Evolutionary conservation across 1,140 invertebrate genomes (phyloP).

Genomic region (Pseudomyrmex flavicornis): DNA sequence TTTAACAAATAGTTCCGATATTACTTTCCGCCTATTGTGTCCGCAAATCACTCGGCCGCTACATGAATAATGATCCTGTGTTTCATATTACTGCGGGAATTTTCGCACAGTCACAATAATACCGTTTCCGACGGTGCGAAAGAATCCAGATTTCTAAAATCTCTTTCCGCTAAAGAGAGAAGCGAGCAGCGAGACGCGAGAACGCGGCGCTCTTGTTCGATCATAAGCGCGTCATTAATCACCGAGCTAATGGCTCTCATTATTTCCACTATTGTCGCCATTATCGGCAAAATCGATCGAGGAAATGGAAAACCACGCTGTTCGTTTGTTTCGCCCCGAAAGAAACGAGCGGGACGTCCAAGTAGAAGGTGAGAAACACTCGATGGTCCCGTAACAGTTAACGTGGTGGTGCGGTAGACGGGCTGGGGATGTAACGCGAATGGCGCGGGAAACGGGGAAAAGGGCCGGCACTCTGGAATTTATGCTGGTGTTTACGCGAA

Average conservation of each 20-base stretch:
- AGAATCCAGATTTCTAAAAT: conserved; percentile 35
- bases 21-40: conserved; percentile 22
- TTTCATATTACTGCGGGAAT: conserved; percentile 40
- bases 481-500: conserved; percentile 78
- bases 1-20: conserved; percentile 49
- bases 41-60: conserved; percentile 52
- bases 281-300: conserved; percentile 65
- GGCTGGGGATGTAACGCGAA: conserved; percentile 57
- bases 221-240: conserved; percentile 64
- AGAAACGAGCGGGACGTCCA: conserved; percentile 50
- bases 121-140: conserved; percentile 21
- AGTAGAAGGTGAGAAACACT: conserved; percentile 65
- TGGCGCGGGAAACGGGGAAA: conserved; percentile 14
- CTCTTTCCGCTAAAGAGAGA: background rate
- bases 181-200: conserved; percentile 5
- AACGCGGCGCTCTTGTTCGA: conserved; percentile 6
- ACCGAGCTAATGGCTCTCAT: conserved; percentile 28
- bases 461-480: conserved; percentile 72
- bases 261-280: conserved; percentile 49
- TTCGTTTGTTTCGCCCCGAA: conserved; percentile 62
- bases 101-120: conserved; percentile 61
- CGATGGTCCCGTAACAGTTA: conserved; percentile 70
- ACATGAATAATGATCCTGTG: conserved; percentile 57
- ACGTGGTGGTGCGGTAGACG: conserved; percentile 55
- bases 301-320: conserved; percentile 63